These are phyloP conservation scores for Agapostemon virescens DNA, from an alignment of 2,888 invertebrate species.

Conservation along the genomic window DNA sequence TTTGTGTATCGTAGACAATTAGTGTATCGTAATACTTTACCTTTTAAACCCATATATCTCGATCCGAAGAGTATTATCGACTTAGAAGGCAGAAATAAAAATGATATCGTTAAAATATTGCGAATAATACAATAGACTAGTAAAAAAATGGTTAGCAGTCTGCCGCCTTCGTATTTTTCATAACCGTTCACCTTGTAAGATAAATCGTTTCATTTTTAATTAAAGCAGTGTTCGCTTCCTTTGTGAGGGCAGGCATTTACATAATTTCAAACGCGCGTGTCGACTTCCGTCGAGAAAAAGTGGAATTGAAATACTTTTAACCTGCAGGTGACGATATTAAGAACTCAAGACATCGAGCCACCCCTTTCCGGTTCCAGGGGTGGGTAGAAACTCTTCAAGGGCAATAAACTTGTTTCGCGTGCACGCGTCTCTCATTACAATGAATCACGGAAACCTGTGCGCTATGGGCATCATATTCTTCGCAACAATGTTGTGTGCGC, in stretches of 20 bases:
- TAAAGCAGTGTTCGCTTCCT: neutral
- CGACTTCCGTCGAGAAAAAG: neutral
- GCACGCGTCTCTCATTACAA: constrained; percentile 75
- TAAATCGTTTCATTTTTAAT: neutral
- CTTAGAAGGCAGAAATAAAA: neutral
- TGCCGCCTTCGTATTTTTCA: neutral
- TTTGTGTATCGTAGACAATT: too few relatives aligned
- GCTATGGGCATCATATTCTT: constrained; percentile 40
- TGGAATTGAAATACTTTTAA: constrained; percentile 58
- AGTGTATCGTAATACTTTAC: too few relatives aligned
- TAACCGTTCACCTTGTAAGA: neutral
- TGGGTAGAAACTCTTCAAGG: constrained; percentile 71
- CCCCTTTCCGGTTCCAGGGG: constrained; percentile 54
- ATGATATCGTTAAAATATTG: neutral
- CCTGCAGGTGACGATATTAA: constrained; percentile 74
- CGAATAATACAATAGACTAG: neutral
- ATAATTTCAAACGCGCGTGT: constrained; percentile 18
- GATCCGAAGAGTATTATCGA: neutral
- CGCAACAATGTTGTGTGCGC: constrained; percentile 1
- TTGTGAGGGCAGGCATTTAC: neutral
- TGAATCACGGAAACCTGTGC: constrained; percentile 62
- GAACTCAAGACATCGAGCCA: constrained; percentile 72
- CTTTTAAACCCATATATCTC: too few relatives aligned
- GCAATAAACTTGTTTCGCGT: constrained; percentile 74
- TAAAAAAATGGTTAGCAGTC: neutral